Base-by-base conservation (phyloP, 2,113 vertebrate genomes). In the Rhinoderma darwinii region DNA sequence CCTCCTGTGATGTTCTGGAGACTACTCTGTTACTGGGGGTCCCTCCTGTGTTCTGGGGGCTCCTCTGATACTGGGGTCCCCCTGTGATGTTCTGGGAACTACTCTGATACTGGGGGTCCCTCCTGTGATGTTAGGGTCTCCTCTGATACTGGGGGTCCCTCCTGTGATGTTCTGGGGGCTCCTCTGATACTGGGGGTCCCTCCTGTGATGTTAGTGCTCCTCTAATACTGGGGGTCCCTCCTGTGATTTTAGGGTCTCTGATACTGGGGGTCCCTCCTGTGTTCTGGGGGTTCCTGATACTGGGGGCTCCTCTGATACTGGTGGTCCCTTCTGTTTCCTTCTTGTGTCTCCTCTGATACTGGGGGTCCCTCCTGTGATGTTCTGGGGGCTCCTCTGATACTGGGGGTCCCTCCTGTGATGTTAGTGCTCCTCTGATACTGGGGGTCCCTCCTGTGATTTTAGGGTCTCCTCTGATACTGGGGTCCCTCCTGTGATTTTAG, bases 341-440 rank as follows among this genome's bases (percentile, higher is more conserved):
- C n/a, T n/a, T n/a, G n/a, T n/a, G n/a, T n/a, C n/a, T n/a, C n/a
- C n/a, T n/a, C n/a, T n/a, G n/a, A n/a, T n/a, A n/a, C n/a, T n/a
- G n/a, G n/a, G 54, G 88, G 86, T 88, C 82, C 18, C 41, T 22
- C 61, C 37, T 27, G 18, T 35, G 68, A 59, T 59, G 20, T 25
- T 27, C 79, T 4, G 18, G 47, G 14, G 54, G 59, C 30, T 35
- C n/a, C 1, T 12, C 32, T 18, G 32, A 18, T 63, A 54, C 39
- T 2, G 59, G 74, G 50, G 63, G 73, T 70, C 87, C 72, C 77
- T 11, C 9, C 4, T 17, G 11, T 35, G 76, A 15, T 22, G 75
- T n/a, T n/a, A 11, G 37, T 27, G 32, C 20, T 1, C 9, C 39
- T 75, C 5, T 5, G 14, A 9, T 35, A 6, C 66, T 35, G 1